Conservation (phyloP, 2,113 vertebrate genomes). For the Orcinus orca region DNA sequence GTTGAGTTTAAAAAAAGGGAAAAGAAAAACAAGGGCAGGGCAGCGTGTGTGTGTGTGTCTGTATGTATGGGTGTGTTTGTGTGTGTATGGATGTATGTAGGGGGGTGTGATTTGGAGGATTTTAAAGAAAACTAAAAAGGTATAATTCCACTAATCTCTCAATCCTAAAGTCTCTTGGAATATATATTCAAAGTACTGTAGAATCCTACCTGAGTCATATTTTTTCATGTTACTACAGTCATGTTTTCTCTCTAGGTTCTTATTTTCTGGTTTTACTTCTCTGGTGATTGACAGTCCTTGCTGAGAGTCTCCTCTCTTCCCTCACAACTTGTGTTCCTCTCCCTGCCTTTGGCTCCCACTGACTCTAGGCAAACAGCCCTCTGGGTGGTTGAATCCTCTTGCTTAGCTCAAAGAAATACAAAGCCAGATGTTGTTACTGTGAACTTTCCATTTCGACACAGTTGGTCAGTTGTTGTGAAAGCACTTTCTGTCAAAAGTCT, state of each 20-base stretch:
- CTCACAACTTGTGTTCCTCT: not conserved
- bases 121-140: not conserved
- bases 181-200: too few relatives aligned
- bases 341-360: not conserved
- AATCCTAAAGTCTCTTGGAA: not conserved
- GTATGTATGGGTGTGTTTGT: not conserved
- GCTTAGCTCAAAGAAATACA: not conserved
- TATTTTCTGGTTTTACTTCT: not conserved
- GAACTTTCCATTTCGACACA: not conserved
- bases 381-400: not conserved
- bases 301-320: not conserved
- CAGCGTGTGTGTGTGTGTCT: not conserved
- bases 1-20: not conserved
- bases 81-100: not conserved
- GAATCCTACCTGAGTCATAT: fast-evolving
- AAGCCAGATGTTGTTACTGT: slow-evolving; percentile 36
- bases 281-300: not conserved
- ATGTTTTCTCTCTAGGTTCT: not conserved
- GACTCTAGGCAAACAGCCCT: not conserved
- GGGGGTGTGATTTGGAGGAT: not conserved
- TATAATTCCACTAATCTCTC: not conserved
- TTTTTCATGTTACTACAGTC: fast-evolving
- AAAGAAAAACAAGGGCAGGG: not conserved
- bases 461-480: slow-evolving; percentile 27
- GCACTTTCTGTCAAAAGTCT: slow-evolving; percentile 18